These are phyloP conservation scores for Cryptus viduatorius DNA, from an alignment of 2,888 invertebrate genomes.

Conservation along the genomic window DNA sequence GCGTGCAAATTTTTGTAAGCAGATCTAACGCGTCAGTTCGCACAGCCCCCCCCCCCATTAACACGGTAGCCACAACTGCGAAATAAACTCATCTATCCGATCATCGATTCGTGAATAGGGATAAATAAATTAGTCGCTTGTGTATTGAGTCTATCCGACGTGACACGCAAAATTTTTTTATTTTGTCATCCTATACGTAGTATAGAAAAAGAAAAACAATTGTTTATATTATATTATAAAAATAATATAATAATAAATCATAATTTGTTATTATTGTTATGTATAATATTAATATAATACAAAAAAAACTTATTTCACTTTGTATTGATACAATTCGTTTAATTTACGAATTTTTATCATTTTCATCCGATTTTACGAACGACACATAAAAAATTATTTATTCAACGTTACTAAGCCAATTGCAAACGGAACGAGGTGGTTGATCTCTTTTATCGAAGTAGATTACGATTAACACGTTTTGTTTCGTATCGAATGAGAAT, in stretches of 20 bases:
- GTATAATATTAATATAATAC: too few relatives aligned
- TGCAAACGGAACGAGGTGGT: too few relatives aligned
- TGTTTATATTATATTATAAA: background rate
- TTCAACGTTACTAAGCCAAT: too few relatives aligned
- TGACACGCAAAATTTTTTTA: constrained; percentile 10
- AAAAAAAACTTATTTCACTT: too few relatives aligned
- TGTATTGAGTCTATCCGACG: constrained; percentile 21
- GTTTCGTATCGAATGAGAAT: background rate
- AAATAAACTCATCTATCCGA: constrained; percentile 58
- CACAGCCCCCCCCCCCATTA: constrained; percentile 27
- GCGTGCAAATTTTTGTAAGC: constrained; percentile 64
- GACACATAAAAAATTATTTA: too few relatives aligned
- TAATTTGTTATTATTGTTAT: too few relatives aligned
- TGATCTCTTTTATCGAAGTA: too few relatives aligned
- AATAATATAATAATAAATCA: constrained; percentile 11
- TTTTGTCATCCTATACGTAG: too few relatives aligned
- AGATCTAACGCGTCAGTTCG: constrained; percentile 51
- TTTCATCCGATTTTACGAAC: too few relatives aligned
- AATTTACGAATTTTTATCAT: too few relatives aligned
- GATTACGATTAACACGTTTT: background rate
- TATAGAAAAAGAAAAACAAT: too few relatives aligned
- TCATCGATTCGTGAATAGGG: constrained; percentile 41
- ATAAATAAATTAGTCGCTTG: constrained; percentile 59
- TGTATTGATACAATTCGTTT: too few relatives aligned
- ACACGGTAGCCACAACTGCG: constrained; percentile 48